Base-by-base conservation (phyloP, 2,797 vertebrate genomes). In the Crenuchus spilurus region DNA sequence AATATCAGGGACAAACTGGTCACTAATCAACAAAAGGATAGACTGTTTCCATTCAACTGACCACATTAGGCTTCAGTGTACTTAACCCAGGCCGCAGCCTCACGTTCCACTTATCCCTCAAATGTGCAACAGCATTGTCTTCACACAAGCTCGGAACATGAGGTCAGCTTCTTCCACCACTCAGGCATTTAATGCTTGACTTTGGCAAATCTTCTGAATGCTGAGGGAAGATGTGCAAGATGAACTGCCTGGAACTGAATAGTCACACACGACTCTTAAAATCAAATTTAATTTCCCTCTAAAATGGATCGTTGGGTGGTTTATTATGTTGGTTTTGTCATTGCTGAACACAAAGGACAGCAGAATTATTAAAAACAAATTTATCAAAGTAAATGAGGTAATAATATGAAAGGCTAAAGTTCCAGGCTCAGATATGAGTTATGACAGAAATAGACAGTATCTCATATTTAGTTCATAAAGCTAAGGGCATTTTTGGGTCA, bases 61-160 rank as follows among this genome's bases (percentile, higher is more conserved):
- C 85, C 80, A 83, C 91, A 83, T 88, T 85, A 79, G 76, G 62
- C 57, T 88, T 81, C 81, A 72, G 84, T 86, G 85, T 90, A 85
- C 78, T 87, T 85, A 88, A 90, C 73, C 77, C 71, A 70, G 20
- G 18, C 54, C 7, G 55, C 41, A 11, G 30, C 57, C 37, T 74
- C 86, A 91, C 30, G 89, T 89, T 91, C 82, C 86, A 90, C 90
- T 92, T 87, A 89, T 88, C 85, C 83, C 86, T 87, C 87, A 80
- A n/a, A 76, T 80, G 88, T 88, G 91, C 91, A 88, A 91, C 68
- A 89, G 86, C 91, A 88, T 91, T 88, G 91, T 90, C 87, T 88
- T 88, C 88, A 85, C 85, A 80, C 84, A 83, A 92, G 86, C 86
- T 65, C 82, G 85, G 81, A 70, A 74, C 82, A 14, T 64, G 39